Conservation (phyloP, 2,888 invertebrate species). For the Lycocerus yunnanus region DNA sequence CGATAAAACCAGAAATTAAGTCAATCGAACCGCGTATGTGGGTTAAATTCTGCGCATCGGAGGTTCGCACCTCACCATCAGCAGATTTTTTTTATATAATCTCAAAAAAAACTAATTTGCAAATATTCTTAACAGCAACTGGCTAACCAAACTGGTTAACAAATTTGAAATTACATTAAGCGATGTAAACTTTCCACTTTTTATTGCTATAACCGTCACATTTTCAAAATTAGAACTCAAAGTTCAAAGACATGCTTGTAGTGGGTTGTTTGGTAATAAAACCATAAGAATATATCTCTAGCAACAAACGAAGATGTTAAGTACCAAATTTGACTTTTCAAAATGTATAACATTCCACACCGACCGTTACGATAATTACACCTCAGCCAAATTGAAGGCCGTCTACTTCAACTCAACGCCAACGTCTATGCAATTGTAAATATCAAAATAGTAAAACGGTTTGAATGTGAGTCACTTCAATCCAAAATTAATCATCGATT, state of each 20-base stretch:
- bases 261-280: background rate
- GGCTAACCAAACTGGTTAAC: background rate
- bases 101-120: background rate
- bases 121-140: background rate
- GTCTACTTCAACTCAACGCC: slow-evolving; percentile 23
- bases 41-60: background rate
- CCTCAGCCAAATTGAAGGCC: slow-evolving; percentile 35
- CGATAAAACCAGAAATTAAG: background rate
- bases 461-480: background rate
- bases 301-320: background rate
- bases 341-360: slow-evolving; percentile 34
- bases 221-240: background rate
- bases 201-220: background rate
- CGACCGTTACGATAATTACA: slow-evolving; percentile 37
- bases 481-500: background rate
- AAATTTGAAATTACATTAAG: background rate
- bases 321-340: background rate
- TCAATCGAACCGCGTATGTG: background rate
- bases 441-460: background rate
- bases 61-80: background rate
- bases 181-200: background rate
- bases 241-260: background rate
- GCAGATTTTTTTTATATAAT: too few relatives aligned
- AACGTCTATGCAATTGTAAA: background rate
- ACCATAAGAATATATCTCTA: background rate